Conservation (phyloP, 2,113 vertebrate species). For the Rhadina sibilatrix region DNA sequence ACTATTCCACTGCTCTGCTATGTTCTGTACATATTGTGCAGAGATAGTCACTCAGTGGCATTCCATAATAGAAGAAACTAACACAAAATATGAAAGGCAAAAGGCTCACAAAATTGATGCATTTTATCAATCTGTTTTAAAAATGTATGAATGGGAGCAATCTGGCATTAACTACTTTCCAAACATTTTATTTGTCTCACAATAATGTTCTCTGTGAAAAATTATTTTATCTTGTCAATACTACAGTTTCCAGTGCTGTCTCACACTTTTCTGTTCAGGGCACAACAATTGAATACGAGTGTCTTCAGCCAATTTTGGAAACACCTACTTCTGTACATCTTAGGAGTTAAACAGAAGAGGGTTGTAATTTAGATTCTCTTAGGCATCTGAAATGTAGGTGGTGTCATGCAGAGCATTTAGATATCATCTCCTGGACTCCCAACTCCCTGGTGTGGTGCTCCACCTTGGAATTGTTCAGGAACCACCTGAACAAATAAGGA, state of each 20-base stretch:
- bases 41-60: background rate
- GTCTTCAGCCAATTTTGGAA: background rate
- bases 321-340: background rate
- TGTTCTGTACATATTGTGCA: background rate
- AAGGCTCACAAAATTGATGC: background rate
- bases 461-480: background rate
- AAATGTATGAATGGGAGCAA: background rate
- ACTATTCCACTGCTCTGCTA: background rate
- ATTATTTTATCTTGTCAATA: background rate
- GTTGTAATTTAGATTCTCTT: background rate
- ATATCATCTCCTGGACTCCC: background rate
- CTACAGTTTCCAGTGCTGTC: background rate
- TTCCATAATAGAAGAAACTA: constrained; percentile 24
- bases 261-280: background rate
- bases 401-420: background rate
- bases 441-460: background rate
- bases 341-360: background rate
- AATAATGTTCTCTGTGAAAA: background rate
- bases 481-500: background rate
- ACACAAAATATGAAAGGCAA: constrained; percentile 12
- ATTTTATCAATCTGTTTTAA: background rate
- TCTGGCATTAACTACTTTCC: background rate
- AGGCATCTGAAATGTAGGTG: background rate
- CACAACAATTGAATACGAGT: background rate
- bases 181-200: background rate